These are phyloP conservation scores for Heterotis niloticus DNA, from an alignment of 2,113 vertebrate genomes.

Conservation along the genomic window DNA sequence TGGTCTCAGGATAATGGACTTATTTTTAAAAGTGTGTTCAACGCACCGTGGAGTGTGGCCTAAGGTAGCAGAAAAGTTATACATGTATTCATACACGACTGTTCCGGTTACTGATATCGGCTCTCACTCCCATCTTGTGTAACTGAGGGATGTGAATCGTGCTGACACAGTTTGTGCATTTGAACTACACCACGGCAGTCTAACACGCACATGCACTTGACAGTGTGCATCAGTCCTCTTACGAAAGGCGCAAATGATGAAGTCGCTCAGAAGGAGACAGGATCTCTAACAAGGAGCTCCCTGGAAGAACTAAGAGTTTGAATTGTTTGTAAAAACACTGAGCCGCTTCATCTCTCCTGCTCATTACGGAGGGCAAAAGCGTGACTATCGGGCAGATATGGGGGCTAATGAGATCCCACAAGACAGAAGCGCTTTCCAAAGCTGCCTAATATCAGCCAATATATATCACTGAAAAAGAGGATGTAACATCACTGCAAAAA, in stretches of 20 bases:
- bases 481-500: neutral
- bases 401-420: constrained; percentile 67
- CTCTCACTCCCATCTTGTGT: neutral
- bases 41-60: neutral
- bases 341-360: constrained; percentile 52
- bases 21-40: constrained; percentile 9
- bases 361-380: constrained; percentile 61
- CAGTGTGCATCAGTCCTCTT: neutral
- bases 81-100: neutral
- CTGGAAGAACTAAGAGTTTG: constrained; percentile 43
- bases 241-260: neutral
- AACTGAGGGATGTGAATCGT: neutral
- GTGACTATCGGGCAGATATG: constrained; percentile 61
- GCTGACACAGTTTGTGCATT: neutral
- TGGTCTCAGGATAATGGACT: neutral
- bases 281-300: neutral
- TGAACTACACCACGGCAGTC: neutral
- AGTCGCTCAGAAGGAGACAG: neutral
- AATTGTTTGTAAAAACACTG: constrained; percentile 54
- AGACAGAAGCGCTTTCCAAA: neutral
- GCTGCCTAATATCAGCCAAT: neutral
- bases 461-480: neutral
- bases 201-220: neutral
- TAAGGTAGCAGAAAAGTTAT: neutral
- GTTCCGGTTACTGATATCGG: neutral